Evolutionary conservation across 2,888 invertebrate genomes (phyloP).

Genomic region (Omphaloscelis lunosa): DNA sequence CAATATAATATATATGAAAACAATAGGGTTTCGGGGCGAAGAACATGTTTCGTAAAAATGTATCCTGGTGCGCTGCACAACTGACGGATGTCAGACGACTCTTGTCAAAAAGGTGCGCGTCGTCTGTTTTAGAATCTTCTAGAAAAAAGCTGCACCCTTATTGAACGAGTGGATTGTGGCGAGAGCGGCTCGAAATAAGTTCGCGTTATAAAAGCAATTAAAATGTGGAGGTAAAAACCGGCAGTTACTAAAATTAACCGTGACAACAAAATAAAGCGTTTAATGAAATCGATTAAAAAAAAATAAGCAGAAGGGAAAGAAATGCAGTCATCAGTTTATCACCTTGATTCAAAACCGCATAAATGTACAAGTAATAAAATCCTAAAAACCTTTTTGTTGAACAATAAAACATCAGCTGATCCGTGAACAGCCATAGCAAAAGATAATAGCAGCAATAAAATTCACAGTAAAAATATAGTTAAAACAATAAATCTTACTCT

Average conservation of each 20-base stretch:
- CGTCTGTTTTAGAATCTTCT: too few species aligned
- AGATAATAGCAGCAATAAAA: conserved; percentile 22
- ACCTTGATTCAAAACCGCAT: conserved; percentile 2
- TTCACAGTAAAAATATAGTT: conserved; percentile 9
- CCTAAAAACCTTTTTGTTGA: conserved; percentile 14
- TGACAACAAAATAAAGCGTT: background rate
- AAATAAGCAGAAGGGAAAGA: background rate
- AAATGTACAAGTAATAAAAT: conserved; percentile 33
- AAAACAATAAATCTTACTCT: conserved; percentile 27
- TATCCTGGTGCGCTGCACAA: too few species aligned
- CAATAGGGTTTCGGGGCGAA: too few species aligned
- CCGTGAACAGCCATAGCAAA: conserved; percentile 17
- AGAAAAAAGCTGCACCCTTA: too few species aligned
- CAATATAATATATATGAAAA: too few species aligned
- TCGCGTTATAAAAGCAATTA: too few species aligned
- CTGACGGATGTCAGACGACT: too few species aligned
- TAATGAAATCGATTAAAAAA: background rate
- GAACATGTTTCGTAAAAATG: too few species aligned
- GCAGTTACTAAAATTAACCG: background rate
- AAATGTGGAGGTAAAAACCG: too few species aligned
- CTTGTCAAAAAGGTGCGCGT: too few species aligned
- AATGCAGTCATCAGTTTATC: background rate
- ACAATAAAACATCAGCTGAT: conserved; percentile 12
- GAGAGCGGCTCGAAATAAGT: too few species aligned
- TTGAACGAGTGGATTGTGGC: too few species aligned